Evolutionary conservation across 2,797 vertebrate genomes (phyloP).

Genomic region (Gobio occitaniae): DNA sequence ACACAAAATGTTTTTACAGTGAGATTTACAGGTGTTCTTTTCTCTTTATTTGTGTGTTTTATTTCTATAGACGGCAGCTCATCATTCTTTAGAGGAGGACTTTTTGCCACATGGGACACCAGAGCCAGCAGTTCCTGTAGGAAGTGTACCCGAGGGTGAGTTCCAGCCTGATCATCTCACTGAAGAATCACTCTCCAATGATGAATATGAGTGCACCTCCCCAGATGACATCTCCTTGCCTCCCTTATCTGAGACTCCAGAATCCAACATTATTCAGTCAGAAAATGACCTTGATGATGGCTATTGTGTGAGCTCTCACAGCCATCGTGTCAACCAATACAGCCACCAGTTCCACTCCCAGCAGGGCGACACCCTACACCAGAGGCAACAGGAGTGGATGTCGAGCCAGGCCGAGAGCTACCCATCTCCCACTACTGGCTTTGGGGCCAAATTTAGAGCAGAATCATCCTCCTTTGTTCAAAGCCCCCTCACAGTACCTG

Average conservation of each 20-base stretch:
- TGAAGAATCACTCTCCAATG: conserved; percentile 82
- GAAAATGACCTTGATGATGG: conserved; percentile 85
- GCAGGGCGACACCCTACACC: conserved; percentile 56
- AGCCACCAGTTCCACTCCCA: conserved; percentile 74
- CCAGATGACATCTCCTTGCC: conserved; percentile 93
- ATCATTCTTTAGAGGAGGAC: conserved; percentile 66
- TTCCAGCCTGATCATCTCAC: conserved; percentile 75
- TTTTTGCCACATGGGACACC: conserved; percentile 67
- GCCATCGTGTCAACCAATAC: conserved; percentile 72
- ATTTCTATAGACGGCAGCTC: conserved; percentile 59
- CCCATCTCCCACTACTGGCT: conserved; percentile 66
- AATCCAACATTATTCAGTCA: conserved; percentile 82
- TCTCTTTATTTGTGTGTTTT: conserved; percentile 44
- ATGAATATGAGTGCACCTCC: conserved; percentile 89
- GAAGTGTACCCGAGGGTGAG: conserved; percentile 65
- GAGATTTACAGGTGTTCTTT: neutral
- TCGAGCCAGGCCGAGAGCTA: conserved; percentile 71
- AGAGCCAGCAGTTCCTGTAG: conserved; percentile 61
- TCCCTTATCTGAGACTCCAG: conserved; percentile 89
- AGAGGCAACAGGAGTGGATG: conserved; percentile 64
- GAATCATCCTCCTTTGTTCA: conserved; percentile 75
- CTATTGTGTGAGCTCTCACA: conserved; percentile 75
- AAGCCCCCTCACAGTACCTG: conserved; percentile 70
- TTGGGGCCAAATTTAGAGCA: conserved; percentile 70
- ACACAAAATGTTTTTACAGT: neutral